A percentile compares a stretch with the other conserved stretches of the same genome.
Evolutionary conservation across 2,888 invertebrate genomes (phyloP).

Genomic region (Ganaspis brasiliensis): DNA sequence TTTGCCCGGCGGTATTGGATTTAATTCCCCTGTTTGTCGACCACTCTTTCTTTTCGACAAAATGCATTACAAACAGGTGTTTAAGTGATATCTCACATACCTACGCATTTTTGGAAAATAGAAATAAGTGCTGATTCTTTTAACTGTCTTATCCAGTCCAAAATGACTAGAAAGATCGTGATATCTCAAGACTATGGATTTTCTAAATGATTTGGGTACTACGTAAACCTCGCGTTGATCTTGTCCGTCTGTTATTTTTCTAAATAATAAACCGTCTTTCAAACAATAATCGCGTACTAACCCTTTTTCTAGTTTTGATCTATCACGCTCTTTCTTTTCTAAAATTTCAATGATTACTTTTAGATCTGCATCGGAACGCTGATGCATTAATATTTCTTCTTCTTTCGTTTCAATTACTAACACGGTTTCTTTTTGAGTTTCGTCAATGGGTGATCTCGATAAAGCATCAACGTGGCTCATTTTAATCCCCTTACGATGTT

Average conservation of each 20-base stretch:
- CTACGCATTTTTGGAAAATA: slow-evolving; percentile 37
- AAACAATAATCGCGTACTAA: slow-evolving; percentile 18
- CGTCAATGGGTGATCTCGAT: slow-evolving; percentile 41
- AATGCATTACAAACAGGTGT: not conserved
- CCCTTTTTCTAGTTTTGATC: slow-evolving; percentile 10
- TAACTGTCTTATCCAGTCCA: slow-evolving; percentile 14
- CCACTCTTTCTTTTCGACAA: slow-evolving; percentile 14
- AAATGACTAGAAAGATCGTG: slow-evolving; percentile 46
- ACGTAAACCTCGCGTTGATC: slow-evolving; percentile 41
- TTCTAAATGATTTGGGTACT: slow-evolving; percentile 43
- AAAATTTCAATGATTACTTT: not conserved
- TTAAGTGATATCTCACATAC: slow-evolving; percentile 14
- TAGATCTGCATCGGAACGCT: not conserved
- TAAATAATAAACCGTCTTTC: not conserved
- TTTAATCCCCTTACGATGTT: no score
- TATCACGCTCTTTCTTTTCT: not conserved
- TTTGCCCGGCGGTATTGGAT: no score
- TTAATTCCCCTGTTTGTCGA: no score
- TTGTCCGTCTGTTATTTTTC: not conserved
- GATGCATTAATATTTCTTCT: not conserved
- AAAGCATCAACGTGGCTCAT: slow-evolving; percentile 43
- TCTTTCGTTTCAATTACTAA: no score
- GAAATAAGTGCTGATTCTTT: slow-evolving; percentile 29
- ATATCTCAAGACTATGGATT: slow-evolving; percentile 42
- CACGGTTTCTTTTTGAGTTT: no score